Conservation (phyloP, 2,888 invertebrate species). For the Acanthoscelides obtectus region DNA sequence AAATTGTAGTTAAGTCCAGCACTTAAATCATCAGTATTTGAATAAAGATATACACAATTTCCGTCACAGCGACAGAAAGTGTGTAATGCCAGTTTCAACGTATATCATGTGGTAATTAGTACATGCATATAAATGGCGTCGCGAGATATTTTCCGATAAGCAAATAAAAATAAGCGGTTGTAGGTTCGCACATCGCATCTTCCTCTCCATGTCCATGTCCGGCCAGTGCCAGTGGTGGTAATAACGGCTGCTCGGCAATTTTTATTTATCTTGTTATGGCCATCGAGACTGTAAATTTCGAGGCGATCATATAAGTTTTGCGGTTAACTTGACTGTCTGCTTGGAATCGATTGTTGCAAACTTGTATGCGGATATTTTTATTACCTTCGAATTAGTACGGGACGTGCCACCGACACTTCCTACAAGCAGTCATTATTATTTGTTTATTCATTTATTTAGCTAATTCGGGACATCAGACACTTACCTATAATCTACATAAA, state of each 20-base stretch:
- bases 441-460: no score
- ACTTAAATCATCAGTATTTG: no score
- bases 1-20: no score
- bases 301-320: slow-evolving; percentile 30
- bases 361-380: not conserved
- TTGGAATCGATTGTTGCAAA: slow-evolving; percentile 31
- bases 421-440: no score
- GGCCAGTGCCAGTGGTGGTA: not conserved
- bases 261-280: slow-evolving; percentile 13
- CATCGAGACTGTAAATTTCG: slow-evolving; percentile 25
- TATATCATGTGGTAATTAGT: no score
- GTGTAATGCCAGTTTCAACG: no score
- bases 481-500: no score
- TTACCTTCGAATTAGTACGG: not conserved
- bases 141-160: not conserved
- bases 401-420: not conserved
- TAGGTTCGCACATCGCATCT: not conserved
- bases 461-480: no score
- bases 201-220: not conserved
- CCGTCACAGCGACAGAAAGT: no score
- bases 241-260: slow-evolving; percentile 5
- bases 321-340: slow-evolving; percentile 28
- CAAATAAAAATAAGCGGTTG: not conserved
- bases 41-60: no score
- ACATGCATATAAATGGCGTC: not conserved